Evolutionary conservation across 2,888 invertebrate species (phyloP).

Genomic region (Pseudococcus viburni): DNA sequence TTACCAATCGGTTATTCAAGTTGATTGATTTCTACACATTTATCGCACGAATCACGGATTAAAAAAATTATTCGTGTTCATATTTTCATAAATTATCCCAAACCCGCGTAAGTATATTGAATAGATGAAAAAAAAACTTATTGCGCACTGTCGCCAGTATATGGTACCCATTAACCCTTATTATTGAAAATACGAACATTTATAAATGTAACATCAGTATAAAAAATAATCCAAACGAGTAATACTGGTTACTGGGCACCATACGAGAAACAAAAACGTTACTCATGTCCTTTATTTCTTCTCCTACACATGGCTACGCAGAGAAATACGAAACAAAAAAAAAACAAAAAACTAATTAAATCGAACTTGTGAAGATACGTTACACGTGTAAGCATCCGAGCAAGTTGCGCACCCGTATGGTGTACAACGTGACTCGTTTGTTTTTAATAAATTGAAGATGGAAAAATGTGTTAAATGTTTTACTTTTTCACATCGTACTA

Average conservation of each 20-base stretch:
- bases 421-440: not conserved
- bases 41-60: too few species aligned
- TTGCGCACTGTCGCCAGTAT: not conserved
- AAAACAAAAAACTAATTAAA: constrained; percentile 42
- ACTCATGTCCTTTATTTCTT: constrained; percentile 15
- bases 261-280: constrained; percentile 18
- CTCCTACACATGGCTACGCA: not conserved
- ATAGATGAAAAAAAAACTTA: not conserved
- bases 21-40: too few species aligned
- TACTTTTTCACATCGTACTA: not conserved
- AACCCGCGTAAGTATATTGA: not conserved
- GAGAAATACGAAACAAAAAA: not conserved
- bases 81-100: too few species aligned
- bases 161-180: not conserved
- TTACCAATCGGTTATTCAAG: too few species aligned
- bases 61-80: too few species aligned
- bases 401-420: constrained; percentile 42
- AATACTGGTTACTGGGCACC: constrained; percentile 30
- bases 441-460: not conserved
- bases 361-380: constrained; percentile 21
- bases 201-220: not conserved
- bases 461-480: not conserved
- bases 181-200: not conserved
- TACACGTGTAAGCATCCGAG: not conserved
- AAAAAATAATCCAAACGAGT: constrained; percentile 37